Base-by-base conservation (phyloP, 2,888 invertebrate genomes). In the Choristoneura rosaceana region DNA sequence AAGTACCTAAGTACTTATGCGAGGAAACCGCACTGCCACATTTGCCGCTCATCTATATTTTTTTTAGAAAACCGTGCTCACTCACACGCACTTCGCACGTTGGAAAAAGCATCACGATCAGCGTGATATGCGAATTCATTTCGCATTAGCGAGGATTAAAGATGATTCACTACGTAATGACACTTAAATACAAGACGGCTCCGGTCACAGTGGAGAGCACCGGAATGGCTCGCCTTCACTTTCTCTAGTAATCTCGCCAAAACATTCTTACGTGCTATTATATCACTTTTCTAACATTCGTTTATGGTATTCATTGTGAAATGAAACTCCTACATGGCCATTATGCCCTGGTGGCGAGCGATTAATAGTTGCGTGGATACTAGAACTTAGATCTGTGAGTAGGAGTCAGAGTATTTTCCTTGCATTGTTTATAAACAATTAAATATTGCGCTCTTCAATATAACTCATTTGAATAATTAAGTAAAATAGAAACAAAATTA, bases 191-290 rank as follows among this genome's bases (percentile, higher is more conserved):
- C 25, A 17, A 14, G 38, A 55, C 15, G 15, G 47, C 63, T 17
- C 9, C 63, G 78, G 78, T 80, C 80, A 76, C 71, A 76, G 76
- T 71, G 75, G 74, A 38, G 74, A 75, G 77, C 80, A 80, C 79
- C 58, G 76, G 76, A 80, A 79, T 58, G 76, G 76, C 80, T 78
- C 82, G 75, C 81, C 71, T 82, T 87, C 84, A 87, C 87, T 87
- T 87, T 87, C 87, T 83, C 87, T 74, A 77, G 77, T 82, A 80
- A 82, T 80, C 76, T 73, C 78, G 81, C 82, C 82, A 82, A 87
- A 85, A 87, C 80, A 76, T 79, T 79, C 75, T 76, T 80, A 63
- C 50, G 65, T 71, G 60, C 63, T 68, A 63, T 76, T 69, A 69
- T 76, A 73, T 69, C 75, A 68, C 17, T 55, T 38, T 62, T 47